These are phyloP conservation scores for Heliothis peltigera DNA, from an alignment of 2,888 invertebrate genomes.

Conservation along the genomic window DNA sequence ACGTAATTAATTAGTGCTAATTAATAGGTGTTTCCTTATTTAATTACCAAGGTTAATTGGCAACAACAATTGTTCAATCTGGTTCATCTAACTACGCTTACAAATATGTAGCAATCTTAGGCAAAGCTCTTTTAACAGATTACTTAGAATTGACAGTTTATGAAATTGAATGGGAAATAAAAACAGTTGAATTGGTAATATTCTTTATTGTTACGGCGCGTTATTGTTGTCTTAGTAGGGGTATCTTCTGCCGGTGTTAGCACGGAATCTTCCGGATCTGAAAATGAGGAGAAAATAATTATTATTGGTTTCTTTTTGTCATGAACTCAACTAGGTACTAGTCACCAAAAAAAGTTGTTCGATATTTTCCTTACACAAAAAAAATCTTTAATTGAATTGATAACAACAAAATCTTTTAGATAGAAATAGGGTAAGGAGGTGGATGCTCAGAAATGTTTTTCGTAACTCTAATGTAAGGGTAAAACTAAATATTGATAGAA, in stretches of 20 bases:
- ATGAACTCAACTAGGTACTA: background rate
- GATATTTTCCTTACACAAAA: no score
- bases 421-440: no score
- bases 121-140: no score
- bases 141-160: background rate
- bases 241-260: constrained; percentile 66
- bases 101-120: no score
- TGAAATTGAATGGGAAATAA: background rate
- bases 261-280: constrained; percentile 70
- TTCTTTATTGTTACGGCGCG: constrained; percentile 51
- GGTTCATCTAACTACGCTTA: no score
- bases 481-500: no score
- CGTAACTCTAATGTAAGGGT: no score
- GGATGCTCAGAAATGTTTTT: no score
- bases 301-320: background rate
- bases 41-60: background rate
- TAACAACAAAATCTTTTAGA: no score
- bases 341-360: no score
- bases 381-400: no score
- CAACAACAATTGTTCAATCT: background rate
- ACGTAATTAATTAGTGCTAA: background rate
- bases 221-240: constrained; percentile 40
- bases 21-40: background rate
- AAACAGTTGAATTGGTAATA: background rate
- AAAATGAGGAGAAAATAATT: constrained; percentile 38